These are phyloP conservation scores for Pipistrellus pipistrellus DNA, from an alignment of 2,797 vertebrate species.

Conservation along the genomic window DNA sequence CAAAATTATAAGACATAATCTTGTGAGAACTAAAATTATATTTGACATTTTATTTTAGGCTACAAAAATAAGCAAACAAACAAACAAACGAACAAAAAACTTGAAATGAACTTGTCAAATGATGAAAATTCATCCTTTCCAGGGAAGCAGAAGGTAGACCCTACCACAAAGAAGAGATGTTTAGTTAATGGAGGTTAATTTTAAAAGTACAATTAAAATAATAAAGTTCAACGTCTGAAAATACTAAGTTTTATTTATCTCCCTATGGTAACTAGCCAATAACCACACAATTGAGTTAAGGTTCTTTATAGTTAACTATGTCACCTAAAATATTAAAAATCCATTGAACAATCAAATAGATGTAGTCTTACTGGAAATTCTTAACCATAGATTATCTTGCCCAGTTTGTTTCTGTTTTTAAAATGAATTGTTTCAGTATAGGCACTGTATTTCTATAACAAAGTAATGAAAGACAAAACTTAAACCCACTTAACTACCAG, in stretches of 20 bases:
- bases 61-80: constrained; percentile 78
- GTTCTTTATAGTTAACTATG: constrained; percentile 87
- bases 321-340: constrained; percentile 89
- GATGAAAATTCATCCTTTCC: constrained; percentile 80
- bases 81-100: constrained; percentile 67
- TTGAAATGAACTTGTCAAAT: constrained; percentile 79
- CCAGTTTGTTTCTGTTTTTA: constrained; percentile 68
- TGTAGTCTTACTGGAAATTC: constrained; percentile 87
- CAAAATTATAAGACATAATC: constrained; percentile 79
- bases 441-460: constrained; percentile 89
- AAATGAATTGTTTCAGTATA: constrained; percentile 84
- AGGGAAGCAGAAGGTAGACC: constrained; percentile 79
- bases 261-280: constrained; percentile 89
- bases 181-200: constrained; percentile 78
- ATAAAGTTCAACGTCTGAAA: constrained; percentile 88
- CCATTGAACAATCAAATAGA: constrained; percentile 88
- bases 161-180: constrained; percentile 81
- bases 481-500: constrained; percentile 88
- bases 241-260: constrained; percentile 91
- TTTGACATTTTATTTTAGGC: constrained; percentile 80
- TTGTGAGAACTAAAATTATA: constrained; percentile 77
- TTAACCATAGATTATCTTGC: constrained; percentile 86
- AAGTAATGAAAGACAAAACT: constrained; percentile 90
- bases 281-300: constrained; percentile 86
- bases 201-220: constrained; percentile 84